phyloP scores from a whole-genome alignment of 2,113 vertebrate genomes.

The Poecile atricapillus region DNA sequence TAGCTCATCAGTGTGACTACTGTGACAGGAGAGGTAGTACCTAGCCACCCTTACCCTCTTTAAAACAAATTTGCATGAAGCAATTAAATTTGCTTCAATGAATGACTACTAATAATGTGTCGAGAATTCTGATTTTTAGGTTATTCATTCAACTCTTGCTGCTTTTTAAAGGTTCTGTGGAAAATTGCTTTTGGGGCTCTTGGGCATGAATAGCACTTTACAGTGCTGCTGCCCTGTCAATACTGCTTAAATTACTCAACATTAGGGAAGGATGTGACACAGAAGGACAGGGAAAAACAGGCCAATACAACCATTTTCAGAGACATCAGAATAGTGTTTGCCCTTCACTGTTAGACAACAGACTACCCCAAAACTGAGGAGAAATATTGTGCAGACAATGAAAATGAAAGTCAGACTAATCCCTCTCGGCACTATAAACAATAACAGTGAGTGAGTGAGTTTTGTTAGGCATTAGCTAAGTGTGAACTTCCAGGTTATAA shows the following conservation, averaged over 20 bases:
- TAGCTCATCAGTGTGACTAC: neutral
- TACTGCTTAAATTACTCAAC: neutral
- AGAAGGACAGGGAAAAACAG: neutral
- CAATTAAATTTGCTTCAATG: constrained; percentile 19
- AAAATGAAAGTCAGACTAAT: neutral
- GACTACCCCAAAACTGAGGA: neutral
- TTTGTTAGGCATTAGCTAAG: neutral
- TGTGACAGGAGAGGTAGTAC: neutral
- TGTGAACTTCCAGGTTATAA: neutral
- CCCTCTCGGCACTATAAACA: neutral
- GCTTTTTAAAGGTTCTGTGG: neutral
- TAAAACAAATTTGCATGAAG: neutral
- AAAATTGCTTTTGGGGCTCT: neutral
- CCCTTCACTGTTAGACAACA: neutral
- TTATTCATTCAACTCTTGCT: neutral
- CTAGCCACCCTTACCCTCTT: neutral
- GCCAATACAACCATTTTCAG: neutral
- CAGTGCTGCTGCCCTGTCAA: neutral
- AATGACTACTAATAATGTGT: neutral
- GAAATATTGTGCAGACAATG: neutral
- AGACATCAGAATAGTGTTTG: neutral
- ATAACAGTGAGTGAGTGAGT: neutral
- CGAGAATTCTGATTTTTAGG: neutral
- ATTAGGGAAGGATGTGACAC: neutral
- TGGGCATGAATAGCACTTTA: neutral